Evolutionary conservation across 1,140 invertebrate genomes (phyloP).

Genomic region (Myzus persicae): DNA sequence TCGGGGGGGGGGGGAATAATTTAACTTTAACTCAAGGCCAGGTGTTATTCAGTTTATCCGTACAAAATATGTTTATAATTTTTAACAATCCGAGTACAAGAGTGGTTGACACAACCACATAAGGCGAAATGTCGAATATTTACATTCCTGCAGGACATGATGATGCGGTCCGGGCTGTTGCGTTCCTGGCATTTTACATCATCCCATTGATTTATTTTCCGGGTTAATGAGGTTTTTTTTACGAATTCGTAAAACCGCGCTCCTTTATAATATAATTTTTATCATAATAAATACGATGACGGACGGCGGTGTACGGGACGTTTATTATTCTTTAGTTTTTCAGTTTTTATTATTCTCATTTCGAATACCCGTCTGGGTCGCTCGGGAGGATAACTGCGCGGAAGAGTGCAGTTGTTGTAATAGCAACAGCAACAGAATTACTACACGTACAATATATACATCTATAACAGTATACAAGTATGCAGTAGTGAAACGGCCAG

Average conservation of each 20-base stretch:
- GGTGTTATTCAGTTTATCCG: neutral
- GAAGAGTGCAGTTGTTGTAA: neutral
- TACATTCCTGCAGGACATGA: neutral
- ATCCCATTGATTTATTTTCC: neutral
- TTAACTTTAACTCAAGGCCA: neutral
- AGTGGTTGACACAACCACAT: neutral
- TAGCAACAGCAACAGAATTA: neutral
- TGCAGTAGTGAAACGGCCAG: neutral
- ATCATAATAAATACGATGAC: neutral
- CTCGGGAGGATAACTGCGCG: neutral
- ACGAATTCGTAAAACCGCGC: neutral
- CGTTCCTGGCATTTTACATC: neutral
- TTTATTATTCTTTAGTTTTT: conserved; percentile 26
- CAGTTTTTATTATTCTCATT: conserved; percentile 10
- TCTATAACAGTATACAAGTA: neutral
- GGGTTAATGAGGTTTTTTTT: neutral
- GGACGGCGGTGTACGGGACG: neutral
- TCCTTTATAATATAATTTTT: neutral
- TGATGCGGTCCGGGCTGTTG: neutral
- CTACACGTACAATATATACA: neutral
- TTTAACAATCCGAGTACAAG: neutral
- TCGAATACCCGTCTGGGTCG: neutral
- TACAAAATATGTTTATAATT: neutral
- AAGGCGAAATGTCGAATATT: neutral
- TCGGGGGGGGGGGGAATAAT: neutral